Conservation (phyloP, 2,113 vertebrate species). For the Hucho hucho region DNA sequence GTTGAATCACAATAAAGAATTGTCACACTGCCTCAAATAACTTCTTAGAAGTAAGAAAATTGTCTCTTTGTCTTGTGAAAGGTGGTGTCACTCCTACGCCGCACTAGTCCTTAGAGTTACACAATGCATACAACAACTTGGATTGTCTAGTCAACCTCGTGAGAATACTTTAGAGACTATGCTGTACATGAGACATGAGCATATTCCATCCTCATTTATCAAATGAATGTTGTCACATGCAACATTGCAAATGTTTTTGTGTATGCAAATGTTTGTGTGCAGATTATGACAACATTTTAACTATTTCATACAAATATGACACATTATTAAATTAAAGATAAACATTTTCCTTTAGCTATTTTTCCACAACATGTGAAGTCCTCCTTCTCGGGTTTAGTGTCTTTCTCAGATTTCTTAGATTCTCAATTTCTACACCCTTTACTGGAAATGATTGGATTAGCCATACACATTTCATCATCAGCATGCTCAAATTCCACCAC, state of each 20-base stretch:
- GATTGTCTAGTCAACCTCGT: too few relatives aligned
- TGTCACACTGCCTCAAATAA: too few relatives aligned
- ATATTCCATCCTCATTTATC: slow-evolving; percentile 4
- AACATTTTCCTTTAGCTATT: slow-evolving; percentile 22
- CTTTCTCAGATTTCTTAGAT: slow-evolving; percentile 46
- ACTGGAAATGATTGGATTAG: slow-evolving; percentile 66
- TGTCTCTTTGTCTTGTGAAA: too few relatives aligned
- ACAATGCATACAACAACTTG: too few relatives aligned
- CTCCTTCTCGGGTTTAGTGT: slow-evolving; percentile 47
- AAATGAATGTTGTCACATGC: slow-evolving; percentile 13
- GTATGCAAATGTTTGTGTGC: not conserved
- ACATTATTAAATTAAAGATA: slow-evolving; percentile 9
- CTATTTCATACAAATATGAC: not conserved
- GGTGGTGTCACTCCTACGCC: too few relatives aligned
- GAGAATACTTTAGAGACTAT: too few relatives aligned
- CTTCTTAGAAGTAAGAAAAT: too few relatives aligned
- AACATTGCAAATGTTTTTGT: too few relatives aligned
- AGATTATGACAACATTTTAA: not conserved
- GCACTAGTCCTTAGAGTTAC: too few relatives aligned
- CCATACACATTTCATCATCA: slow-evolving; percentile 61
- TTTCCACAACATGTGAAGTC: slow-evolving; percentile 21
- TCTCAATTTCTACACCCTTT: slow-evolving; percentile 51
- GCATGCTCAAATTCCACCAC: slow-evolving; percentile 58
- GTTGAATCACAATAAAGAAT: too few relatives aligned
- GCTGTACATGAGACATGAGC: too few relatives aligned